Evolutionary conservation across 2,888 invertebrate genomes (phyloP).

Genomic region (Diloba caeruleocephala): DNA sequence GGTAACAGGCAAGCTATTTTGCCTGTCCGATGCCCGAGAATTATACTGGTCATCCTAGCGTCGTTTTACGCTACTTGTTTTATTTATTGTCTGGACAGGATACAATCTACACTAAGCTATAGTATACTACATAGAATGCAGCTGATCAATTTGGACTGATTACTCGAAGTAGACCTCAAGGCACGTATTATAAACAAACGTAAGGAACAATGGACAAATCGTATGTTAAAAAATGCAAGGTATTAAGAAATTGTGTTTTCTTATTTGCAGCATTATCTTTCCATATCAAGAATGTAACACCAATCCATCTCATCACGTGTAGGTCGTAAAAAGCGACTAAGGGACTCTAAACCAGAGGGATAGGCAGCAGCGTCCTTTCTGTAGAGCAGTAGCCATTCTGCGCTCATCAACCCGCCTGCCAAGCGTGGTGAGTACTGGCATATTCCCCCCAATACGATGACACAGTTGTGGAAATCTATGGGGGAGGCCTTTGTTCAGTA

Average conservation of each 20-base stretch:
- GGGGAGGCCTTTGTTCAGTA: too few species aligned
- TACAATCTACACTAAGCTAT: slow-evolving; percentile 37
- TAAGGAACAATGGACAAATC: slow-evolving; percentile 16
- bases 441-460: too few species aligned
- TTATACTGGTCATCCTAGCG: slow-evolving; percentile 63
- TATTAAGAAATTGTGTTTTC: slow-evolving; percentile 7
- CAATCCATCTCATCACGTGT: too few species aligned
- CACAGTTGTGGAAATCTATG: too few species aligned
- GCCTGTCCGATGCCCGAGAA: slow-evolving; percentile 45
- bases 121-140: slow-evolving; percentile 39
- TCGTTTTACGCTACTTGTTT: slow-evolving; percentile 59
- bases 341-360: too few species aligned
- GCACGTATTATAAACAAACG: slow-evolving; percentile 39
- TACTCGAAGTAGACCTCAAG: slow-evolving; percentile 45
- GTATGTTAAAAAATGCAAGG: slow-evolving; percentile 25
- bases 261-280: background rate
- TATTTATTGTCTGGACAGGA: slow-evolving; percentile 56
- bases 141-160: slow-evolving; percentile 55
- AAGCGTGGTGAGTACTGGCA: too few species aligned
- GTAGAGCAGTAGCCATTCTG: too few species aligned
- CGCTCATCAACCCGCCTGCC: too few species aligned
- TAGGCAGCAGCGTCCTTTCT: too few species aligned
- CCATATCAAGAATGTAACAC: too few species aligned
- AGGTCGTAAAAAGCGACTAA: too few species aligned
- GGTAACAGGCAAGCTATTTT: slow-evolving; percentile 18